Base-by-base conservation (phyloP, 2,113 vertebrate species). In the Apodemus sylvaticus region DNA sequence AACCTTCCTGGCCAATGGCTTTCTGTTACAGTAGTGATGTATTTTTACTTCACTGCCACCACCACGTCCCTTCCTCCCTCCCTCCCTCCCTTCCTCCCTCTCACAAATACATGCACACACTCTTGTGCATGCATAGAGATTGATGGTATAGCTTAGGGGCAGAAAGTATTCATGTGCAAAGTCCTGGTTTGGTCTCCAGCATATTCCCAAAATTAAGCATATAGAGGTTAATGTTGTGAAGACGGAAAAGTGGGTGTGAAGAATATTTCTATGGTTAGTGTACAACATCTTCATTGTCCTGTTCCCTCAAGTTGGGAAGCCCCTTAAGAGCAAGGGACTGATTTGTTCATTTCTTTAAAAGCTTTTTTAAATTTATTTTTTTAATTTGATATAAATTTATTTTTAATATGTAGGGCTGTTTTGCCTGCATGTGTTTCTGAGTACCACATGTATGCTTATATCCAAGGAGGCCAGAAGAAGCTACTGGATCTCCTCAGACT, bases 341-440 rank as follows among this genome's bases (percentile, higher is more conserved):
- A 86, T 93, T 71, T 39, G 7, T 68, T 95, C n/a, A 87, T 5
- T 10, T 88, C 45, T 83, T 45, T 64, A 64, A 42, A 60, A 60
- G 13, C 31, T 29, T n/a, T 62, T 83, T 39, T 16, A 2, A 62
- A 42, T 62, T 83, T 42, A 62, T 26, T 62, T 64, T 68, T 86
- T n/a, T n/a, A n/a, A n/a, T n/a, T n/a, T n/a, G n/a, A n/a, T n/a
- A n/a, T 16, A 2, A 62, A 42, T 62, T 83, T 42, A 62, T 26
- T 62, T 64, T 68, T 86, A 62, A 60, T 31, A n/a, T 62, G 58
- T 62, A 62, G 60, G n/a, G n/a, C 62, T 60, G 55, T 83, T 83
- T 62, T 83, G 81, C 81, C n/a, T 62, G 16, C 24, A 10, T 83
- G 58, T 62, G 29, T 83, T n/a, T 42, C 58, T 42, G 58, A 31